A percentile compares a stretch with the other conserved stretches of the same genome.
These are phyloP conservation scores for Pangasius macronema DNA, from an alignment of 2,797 vertebrate genomes.

Conservation along the genomic window DNA sequence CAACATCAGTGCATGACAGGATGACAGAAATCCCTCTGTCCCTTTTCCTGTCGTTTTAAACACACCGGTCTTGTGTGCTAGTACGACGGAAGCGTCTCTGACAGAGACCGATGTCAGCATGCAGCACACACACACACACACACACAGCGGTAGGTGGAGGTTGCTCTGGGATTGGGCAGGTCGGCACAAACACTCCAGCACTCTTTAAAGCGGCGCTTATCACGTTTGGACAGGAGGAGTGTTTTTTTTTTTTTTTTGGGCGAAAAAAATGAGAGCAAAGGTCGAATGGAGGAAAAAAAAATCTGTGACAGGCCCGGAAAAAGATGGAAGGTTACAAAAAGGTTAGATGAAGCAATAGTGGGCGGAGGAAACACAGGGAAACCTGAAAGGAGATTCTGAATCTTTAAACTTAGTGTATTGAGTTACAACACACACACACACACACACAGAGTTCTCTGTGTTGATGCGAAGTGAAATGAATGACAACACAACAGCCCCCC, in stretches of 20 bases:
- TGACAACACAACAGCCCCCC: background rate
- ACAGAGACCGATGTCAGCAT: background rate
- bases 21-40: background rate
- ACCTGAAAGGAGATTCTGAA: slow-evolving; percentile 11
- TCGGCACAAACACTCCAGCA: background rate
- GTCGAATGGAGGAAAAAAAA: background rate
- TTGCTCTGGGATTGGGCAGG: slow-evolving; percentile 15
- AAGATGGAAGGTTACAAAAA: background rate
- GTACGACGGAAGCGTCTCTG: background rate
- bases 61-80: background rate
- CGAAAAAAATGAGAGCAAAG: slow-evolving; percentile 8
- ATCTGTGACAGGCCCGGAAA: background rate
- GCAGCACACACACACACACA: background rate
- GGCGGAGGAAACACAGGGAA: background rate
- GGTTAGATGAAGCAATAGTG: background rate
- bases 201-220: slow-evolving; percentile 22
- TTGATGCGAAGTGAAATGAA: slow-evolving; percentile 8
- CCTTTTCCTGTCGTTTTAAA: background rate
- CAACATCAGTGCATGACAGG: slow-evolving; percentile 4
- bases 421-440: slow-evolving; percentile 16
- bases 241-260: background rate
- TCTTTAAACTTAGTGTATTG: slow-evolving; percentile 11
- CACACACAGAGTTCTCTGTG: background rate
- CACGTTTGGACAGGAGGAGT: slow-evolving; percentile 27
- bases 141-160: background rate